Conservation (phyloP, 2,888 invertebrate species). For the Noctua comes region DNA sequence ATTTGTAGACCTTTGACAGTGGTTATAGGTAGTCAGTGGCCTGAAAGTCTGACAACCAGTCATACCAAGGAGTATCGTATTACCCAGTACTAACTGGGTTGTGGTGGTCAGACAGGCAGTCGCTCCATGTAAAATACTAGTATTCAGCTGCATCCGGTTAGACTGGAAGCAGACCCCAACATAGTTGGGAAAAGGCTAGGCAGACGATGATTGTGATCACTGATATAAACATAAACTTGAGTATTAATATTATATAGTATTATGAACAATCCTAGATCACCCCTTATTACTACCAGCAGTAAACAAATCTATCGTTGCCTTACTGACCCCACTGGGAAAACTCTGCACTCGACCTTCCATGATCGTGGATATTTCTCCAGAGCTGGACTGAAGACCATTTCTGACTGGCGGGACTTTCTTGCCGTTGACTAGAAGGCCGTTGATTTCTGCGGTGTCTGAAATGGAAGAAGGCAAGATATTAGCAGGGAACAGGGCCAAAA, state of each 20-base stretch:
- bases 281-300: slow-evolving; percentile 70
- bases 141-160: no score
- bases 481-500: not conserved
- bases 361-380: slow-evolving; percentile 86
- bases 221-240: slow-evolving; percentile 4
- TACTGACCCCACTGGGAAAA: slow-evolving; percentile 75
- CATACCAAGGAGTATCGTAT: no score
- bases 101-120: no score
- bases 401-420: slow-evolving; percentile 83
- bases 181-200: not conserved
- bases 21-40: no score
- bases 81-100: no score
- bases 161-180: no score
- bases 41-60: no score
- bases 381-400: slow-evolving; percentile 77
- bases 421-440: slow-evolving; percentile 69
- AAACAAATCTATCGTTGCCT: slow-evolving; percentile 79
- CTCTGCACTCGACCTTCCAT: slow-evolving; percentile 83
- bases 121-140: no score
- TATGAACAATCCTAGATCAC: slow-evolving; percentile 29
- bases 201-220: not conserved
- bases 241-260: not conserved
- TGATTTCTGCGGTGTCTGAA: slow-evolving; percentile 67
- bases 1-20: no score
- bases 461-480: not conserved